Evolutionary conservation across 2,797 vertebrate genomes (phyloP), one percentile per base, ranked within the genome.

Genomic region (Macrochelys suwanniensis): DNA sequence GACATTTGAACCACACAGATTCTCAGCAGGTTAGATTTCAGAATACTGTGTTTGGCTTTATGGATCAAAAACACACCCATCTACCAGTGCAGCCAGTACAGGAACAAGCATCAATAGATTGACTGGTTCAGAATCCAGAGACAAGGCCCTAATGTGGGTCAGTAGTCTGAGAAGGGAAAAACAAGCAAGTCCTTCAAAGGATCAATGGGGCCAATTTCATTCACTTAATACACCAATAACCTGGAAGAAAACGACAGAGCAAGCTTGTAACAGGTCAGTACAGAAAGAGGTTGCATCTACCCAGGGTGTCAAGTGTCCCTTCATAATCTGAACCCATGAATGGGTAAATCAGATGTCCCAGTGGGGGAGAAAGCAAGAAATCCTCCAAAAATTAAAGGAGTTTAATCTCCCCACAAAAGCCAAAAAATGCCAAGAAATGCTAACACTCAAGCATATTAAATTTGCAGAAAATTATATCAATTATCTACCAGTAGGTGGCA

Each of bases 401-500:
- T 7, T 51, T 51, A 28, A 50, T 33, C 45, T 61, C 33, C 25
- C 17, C 74, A 77, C 74, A 37, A 19, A 87, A 65, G n/a, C n/a
- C 42, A 47, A 21, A 37, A 80, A 79, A 37, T 2, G 1, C 23
- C 28, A 25, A n/a, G 56, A 61, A 1, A 15, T 0, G 54, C 10
- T 45, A 77, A n/a, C 11, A 42, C 3, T n/a, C 0, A 37, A 26
- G 0, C 1, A 0, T 2, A 31, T 85, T 79, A 49, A 80, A 82
- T 94, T 25, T 11, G 8, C 23, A 88, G 37, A 16, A 11, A 71
- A 82, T 51, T 2, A 3, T 33, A 10, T 23, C 23, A 31, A 86
- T 23, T 51, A 76, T 50, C 45, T 88, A 87, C 93, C 97, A 93
- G 93, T 54, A 97, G 97, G 92, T 97, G 97, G 96, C 97, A 97